Evolutionary conservation across 2,113 vertebrate genomes (phyloP), one percentile per base, ranked within the genome.

Genomic region (Trinectes maculatus): DNA sequence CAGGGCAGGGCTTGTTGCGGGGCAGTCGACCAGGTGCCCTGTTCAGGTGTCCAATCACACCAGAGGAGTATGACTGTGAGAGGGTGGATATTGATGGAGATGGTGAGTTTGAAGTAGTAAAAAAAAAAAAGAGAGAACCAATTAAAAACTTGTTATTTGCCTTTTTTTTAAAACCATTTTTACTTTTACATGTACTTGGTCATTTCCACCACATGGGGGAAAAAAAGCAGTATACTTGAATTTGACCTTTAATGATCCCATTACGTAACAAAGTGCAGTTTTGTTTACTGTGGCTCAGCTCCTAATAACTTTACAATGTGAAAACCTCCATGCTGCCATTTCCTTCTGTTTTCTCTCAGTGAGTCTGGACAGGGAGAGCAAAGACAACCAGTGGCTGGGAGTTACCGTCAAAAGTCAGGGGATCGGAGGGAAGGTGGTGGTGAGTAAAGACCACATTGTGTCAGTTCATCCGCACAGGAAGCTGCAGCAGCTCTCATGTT

Each of bases 341-440:
- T 75, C 49, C 61, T 56, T 48, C 48, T 79, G 24, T 69, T 82
- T 52, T 71, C 24, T 22, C 0, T 59, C 83, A 92, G 96, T 90
- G 82, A 93, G 87, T 48, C 76, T 86, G 16, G 79, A 91, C 26
- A 91, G 89, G 76, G 96, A 98, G 77, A 97, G 93, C 91, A 98
- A 98, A 82, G 94, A 98, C 86, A 96, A 98, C 89, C 97, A 98
- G 82, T 98, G 97, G 96, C 75, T 98, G 67, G 97, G 96, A 43
- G 96, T 96, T 48, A 97, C 94, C 8, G 96, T 97, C 9, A 93
- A 93, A 87, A 98, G 97, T 89, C 96, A 97, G 71, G 96, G 96
- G 0, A 92, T 95, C 0, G 97, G 97, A 33, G 96, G 97, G 28
- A 98, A 98, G 80, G 92, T 98, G 26, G 95, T 98, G 89, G 97